Evolutionary conservation across 2,888 invertebrate genomes (phyloP).

Genomic region (Anorthoa munda): DNA sequence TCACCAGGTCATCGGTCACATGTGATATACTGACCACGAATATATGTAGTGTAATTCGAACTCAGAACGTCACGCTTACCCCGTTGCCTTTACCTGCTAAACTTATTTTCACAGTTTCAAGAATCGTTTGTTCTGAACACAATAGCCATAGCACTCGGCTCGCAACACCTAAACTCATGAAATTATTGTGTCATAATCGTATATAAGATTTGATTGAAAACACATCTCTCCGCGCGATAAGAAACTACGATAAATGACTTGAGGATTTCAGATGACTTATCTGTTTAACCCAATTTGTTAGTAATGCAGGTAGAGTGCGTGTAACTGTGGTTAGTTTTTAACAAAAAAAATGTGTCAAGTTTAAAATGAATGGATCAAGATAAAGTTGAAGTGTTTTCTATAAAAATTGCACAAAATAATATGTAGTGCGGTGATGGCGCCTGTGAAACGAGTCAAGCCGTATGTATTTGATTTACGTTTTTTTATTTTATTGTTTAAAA

Average conservation of each 20-base stretch:
- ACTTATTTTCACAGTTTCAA: not conserved
- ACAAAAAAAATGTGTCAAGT: constrained; percentile 33
- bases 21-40: not conserved
- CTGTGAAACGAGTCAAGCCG: constrained; percentile 7
- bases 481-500: no score
- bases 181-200: constrained; percentile 6
- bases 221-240: constrained; percentile 33
- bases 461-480: constrained; percentile 12
- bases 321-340: constrained; percentile 43
- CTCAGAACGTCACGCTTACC: not conserved
- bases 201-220: constrained; percentile 39
- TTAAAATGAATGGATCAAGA: constrained; percentile 35
- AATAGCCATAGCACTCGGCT: not conserved
- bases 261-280: constrained; percentile 44
- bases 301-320: constrained; percentile 5
- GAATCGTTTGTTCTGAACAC: not conserved
- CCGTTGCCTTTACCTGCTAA: not conserved
- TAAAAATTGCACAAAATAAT: constrained; percentile 1
- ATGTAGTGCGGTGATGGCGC: constrained; percentile 19
- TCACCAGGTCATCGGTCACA: no score
- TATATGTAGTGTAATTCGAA: not conserved
- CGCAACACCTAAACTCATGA: not conserved
- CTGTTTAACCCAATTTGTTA: constrained; percentile 43
- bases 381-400: constrained; percentile 35
- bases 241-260: constrained; percentile 24